Percentiles rank a stretch among this genome's conserved stretches.
These are phyloP conservation scores for Noctua pronuba DNA, from an alignment of 2,888 invertebrate species.

Conservation along the genomic window DNA sequence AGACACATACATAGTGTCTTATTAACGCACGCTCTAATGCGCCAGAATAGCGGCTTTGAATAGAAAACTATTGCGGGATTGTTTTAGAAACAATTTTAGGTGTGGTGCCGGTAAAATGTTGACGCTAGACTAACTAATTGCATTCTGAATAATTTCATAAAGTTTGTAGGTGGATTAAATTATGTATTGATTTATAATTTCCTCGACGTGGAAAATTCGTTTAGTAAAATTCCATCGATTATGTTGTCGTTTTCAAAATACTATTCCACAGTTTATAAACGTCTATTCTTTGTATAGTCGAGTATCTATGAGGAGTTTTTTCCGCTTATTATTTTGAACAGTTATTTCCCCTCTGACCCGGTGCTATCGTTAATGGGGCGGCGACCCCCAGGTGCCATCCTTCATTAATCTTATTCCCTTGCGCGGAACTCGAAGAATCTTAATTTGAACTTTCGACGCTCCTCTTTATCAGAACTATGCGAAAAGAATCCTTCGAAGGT, in stretches of 20 bases:
- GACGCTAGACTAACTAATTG: neutral
- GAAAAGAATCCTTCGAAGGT: slow-evolving; percentile 87
- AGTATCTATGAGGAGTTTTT: slow-evolving; percentile 66
- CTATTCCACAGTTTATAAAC: slow-evolving; percentile 30
- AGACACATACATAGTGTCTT: slow-evolving; percentile 82
- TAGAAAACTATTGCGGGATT: slow-evolving; percentile 62
- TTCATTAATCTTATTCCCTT: slow-evolving; percentile 89
- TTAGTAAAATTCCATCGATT: neutral
- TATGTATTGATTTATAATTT: neutral
- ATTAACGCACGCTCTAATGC: slow-evolving; percentile 74
- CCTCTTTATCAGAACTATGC: slow-evolving; percentile 89
- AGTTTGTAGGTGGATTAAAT: neutral
- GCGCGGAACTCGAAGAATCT: slow-evolving; percentile 89
- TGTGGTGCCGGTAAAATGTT: slow-evolving; percentile 23
- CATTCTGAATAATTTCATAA: neutral
- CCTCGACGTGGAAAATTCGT: neutral
- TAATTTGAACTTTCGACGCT: slow-evolving; percentile 90
- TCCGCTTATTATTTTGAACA: slow-evolving; percentile 83
- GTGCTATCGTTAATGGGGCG: slow-evolving; percentile 80
- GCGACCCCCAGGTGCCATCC: slow-evolving; percentile 86
- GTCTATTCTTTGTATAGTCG: slow-evolving; percentile 21
- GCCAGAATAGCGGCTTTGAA: slow-evolving; percentile 62
- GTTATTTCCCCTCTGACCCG: slow-evolving; percentile 80
- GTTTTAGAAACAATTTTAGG: slow-evolving; percentile 48
- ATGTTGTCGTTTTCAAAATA: neutral